Conservation (phyloP, 2,113 vertebrate genomes). For the Sander lucioperca region DNA sequence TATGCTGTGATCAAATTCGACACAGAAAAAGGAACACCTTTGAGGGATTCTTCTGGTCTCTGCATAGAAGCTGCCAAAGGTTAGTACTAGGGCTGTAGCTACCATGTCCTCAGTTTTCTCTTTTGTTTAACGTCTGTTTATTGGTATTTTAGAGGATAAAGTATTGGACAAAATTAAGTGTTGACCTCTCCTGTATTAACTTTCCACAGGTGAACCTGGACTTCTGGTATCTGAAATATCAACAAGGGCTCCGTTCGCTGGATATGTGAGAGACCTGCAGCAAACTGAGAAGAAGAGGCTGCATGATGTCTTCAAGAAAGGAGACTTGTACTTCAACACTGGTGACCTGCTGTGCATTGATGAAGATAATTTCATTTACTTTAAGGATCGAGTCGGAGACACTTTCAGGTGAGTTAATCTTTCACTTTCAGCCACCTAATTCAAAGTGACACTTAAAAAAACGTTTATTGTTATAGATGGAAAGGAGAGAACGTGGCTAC, state of each 20-base stretch:
- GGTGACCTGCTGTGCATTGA: constrained; percentile 87
- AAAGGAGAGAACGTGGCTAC: constrained; percentile 93
- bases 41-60: constrained; percentile 85
- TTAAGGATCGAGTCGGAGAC: constrained; percentile 89
- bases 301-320: constrained; percentile 85
- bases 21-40: constrained; percentile 80
- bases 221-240: constrained; percentile 85
- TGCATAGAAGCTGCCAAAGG: constrained; percentile 86
- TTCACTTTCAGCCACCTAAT: background rate
- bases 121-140: background rate
- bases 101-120: background rate
- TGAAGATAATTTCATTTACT: constrained; percentile 87
- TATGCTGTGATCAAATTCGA: constrained; percentile 88
- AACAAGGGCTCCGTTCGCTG: constrained; percentile 76
- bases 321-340: constrained; percentile 88
- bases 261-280: constrained; percentile 82
- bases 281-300: constrained; percentile 89
- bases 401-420: constrained; percentile 85
- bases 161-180: background rate
- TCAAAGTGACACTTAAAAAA: background rate
- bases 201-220: constrained; percentile 84
- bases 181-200: background rate
- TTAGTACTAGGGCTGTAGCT: background rate
- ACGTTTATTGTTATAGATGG: constrained; percentile 81
- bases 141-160: no score